Percentiles rank a stretch among this genome's conserved stretches.
phyloP scores from a whole-genome alignment of 2,797 vertebrate genomes.

The Bradypodion pumilum region DNA sequence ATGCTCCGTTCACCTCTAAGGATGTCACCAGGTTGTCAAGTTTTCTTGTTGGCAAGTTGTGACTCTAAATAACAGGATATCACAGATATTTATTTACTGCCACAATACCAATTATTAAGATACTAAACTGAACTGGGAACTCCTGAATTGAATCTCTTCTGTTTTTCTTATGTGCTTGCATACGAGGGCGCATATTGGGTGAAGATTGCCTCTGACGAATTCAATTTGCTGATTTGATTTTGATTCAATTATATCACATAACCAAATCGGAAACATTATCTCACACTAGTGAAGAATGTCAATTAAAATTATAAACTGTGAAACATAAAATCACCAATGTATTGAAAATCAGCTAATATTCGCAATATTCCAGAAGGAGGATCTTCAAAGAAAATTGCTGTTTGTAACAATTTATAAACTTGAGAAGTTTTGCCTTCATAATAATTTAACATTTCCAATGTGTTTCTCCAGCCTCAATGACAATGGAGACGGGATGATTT shows the following conservation, averaged over 20 bases:
- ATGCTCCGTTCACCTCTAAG: neutral
- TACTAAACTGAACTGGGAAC: neutral
- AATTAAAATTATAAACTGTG: slow-evolving; percentile 12
- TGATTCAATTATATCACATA: neutral
- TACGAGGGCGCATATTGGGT: too few relatives aligned
- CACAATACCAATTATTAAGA: neutral
- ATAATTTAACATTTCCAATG: neutral
- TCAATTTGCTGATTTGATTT: too few relatives aligned
- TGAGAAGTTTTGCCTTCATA: neutral
- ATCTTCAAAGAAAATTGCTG: neutral
- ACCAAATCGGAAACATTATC: neutral
- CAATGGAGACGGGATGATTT: neutral
- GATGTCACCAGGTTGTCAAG: neutral
- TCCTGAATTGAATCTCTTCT: too few relatives aligned
- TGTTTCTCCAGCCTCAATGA: neutral
- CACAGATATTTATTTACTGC: neutral
- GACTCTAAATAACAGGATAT: neutral
- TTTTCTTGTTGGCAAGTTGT: neutral
- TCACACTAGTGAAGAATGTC: slow-evolving; percentile 1
- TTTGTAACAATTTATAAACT: neutral
- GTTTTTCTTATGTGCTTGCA: too few relatives aligned
- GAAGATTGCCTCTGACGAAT: too few relatives aligned
- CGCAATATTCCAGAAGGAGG: neutral
- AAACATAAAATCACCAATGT: neutral
- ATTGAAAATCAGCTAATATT: slow-evolving; percentile 5